Percentiles rank a stretch among this genome's conserved stretches.
Evolutionary conservation across 2,888 invertebrate species (phyloP).

Genomic region (Keiferia lycopersicella): DNA sequence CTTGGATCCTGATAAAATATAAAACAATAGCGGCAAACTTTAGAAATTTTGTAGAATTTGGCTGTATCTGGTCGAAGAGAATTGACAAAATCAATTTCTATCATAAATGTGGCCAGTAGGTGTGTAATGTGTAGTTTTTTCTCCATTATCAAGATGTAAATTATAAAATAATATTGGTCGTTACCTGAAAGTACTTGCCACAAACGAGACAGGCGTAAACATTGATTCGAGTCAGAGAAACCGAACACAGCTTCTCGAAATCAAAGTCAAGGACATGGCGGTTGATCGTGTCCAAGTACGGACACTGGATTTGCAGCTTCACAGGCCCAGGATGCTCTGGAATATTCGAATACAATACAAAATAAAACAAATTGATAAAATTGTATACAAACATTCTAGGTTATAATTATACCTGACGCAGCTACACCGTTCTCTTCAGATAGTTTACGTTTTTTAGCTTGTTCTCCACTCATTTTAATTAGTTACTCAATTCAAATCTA

Average conservation of each 20-base stretch:
- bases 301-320: slow-evolving; percentile 86
- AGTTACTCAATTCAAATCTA: neutral
- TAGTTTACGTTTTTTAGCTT: slow-evolving; percentile 56
- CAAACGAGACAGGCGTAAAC: slow-evolving; percentile 99
- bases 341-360: slow-evolving; percentile 35
- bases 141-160: no score
- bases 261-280: slow-evolving; percentile 98
- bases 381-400: slow-evolving; percentile 34
- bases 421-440: slow-evolving; percentile 55
- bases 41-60: no score
- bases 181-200: slow-evolving; percentile 95
- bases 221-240: slow-evolving; percentile 98
- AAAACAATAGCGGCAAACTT: no score
- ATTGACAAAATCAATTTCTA: no score
- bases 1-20: no score
- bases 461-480: slow-evolving; percentile 40
- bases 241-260: slow-evolving; percentile 99
- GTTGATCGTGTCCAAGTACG: slow-evolving; percentile 99
- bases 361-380: neutral
- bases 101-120: no score
- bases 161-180: neutral
- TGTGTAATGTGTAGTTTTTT: no score
- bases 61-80: no score
- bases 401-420: slow-evolving; percentile 36
- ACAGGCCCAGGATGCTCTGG: slow-evolving; percentile 48